Conservation (phyloP, 1,140 invertebrate species). For the Fopius arisanus region DNA sequence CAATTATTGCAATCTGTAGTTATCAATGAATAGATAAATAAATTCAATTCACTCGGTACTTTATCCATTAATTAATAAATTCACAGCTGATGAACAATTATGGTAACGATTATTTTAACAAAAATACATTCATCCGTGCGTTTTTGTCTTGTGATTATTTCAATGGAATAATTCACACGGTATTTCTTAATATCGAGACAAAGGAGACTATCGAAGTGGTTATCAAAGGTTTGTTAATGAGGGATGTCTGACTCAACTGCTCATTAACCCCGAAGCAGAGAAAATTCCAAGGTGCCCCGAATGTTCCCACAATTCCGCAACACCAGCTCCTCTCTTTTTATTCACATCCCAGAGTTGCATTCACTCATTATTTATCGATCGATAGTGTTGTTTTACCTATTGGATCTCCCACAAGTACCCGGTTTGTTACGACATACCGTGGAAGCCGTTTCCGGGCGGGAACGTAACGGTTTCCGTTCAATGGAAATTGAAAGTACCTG, state of each 20-base stretch:
- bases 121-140: background rate
- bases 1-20: background rate
- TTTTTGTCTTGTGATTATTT: background rate
- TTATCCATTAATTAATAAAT: no score
- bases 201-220: conserved; percentile 32
- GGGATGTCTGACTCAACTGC: conserved; percentile 35
- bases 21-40: background rate
- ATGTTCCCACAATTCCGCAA: background rate
- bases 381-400: background rate
- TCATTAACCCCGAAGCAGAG: conserved; percentile 36
- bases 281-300: background rate
- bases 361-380: background rate
- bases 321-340: background rate
- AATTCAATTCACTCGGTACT: no score
- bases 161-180: background rate
- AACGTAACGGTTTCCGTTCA: conserved; percentile 5
- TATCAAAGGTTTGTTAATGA: conserved; percentile 30
- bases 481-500: background rate
- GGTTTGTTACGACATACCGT: background rate
- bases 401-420: background rate
- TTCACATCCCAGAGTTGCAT: background rate
- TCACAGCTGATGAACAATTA: no score
- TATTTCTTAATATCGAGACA: background rate
- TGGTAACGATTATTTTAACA: no score
- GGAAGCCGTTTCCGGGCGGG: background rate